phyloP scores from a whole-genome alignment of 2,113 vertebrate genomes.

The Oceanodroma tethys region DNA sequence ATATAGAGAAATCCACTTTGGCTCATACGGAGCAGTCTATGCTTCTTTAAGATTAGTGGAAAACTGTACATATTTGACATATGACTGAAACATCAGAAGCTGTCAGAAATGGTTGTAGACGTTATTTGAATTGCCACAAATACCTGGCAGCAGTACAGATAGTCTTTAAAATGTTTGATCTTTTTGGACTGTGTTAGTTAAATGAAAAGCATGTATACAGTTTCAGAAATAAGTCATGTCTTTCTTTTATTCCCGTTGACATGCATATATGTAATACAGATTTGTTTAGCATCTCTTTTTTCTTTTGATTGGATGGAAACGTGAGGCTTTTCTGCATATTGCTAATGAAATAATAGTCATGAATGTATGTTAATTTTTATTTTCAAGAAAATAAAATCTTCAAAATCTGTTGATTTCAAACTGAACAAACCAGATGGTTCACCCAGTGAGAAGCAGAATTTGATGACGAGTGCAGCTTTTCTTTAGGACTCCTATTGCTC shows the following conservation, averaged over 20 bases:
- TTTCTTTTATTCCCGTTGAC: neutral
- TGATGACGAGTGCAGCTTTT: neutral
- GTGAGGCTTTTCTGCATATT: neutral
- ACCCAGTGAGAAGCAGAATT: neutral
- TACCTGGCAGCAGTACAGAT: conserved; percentile 38
- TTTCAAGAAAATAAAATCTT: neutral
- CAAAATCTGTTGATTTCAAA: neutral
- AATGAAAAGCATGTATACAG: neutral
- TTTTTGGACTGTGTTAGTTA: neutral
- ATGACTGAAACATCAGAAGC: neutral
- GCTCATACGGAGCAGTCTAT: neutral
- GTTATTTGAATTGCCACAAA: conserved; percentile 31
- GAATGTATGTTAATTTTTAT: neutral
- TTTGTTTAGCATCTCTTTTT: neutral
- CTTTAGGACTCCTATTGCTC: neutral
- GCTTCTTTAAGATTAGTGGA: neutral
- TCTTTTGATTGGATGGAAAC: neutral
- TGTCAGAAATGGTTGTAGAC: conserved; percentile 16
- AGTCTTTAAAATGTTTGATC: conserved; percentile 26
- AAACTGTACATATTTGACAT: neutral
- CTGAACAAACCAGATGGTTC: neutral
- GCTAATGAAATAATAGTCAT: neutral
- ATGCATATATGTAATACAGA: neutral
- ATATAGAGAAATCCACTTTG: neutral
- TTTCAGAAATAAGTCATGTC: neutral